These are phyloP conservation scores for Calameuta filiformis DNA, from an alignment of 2,888 invertebrate species.

Conservation along the genomic window DNA sequence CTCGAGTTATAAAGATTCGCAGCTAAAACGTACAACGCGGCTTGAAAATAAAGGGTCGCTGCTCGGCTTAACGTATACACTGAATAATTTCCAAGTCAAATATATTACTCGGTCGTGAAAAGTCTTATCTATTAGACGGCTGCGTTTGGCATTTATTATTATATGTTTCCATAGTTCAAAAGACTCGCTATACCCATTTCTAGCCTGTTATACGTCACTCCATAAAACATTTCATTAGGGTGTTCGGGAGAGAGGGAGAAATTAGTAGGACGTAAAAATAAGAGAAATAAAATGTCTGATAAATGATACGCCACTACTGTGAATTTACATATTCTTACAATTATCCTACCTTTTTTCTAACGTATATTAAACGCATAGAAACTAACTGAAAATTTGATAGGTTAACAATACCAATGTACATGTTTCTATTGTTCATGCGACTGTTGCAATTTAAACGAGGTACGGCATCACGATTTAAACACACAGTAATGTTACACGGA, in stretches of 20 bases:
- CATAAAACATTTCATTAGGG: neutral
- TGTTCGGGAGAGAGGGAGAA: conserved; percentile 2
- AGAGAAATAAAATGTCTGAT: conserved; percentile 11
- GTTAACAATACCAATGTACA: too few species aligned
- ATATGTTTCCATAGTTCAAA: neutral
- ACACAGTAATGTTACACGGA: too few species aligned
- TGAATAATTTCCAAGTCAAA: conserved; percentile 10
- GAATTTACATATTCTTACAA: neutral
- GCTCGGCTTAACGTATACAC: neutral
- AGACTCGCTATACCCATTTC: neutral
- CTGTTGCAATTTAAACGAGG: too few species aligned
- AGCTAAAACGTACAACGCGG: neutral
- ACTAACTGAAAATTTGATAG: neutral
- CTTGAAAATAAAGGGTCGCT: too few species aligned
- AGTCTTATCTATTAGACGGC: neutral
- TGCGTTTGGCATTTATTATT: neutral
- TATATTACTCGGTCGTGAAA: conserved; percentile 2
- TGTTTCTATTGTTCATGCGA: too few species aligned
- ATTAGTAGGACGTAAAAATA: conserved; percentile 9
- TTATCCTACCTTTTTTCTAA: neutral
- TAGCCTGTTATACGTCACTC: neutral
- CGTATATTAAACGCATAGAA: neutral
- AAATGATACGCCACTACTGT: neutral
- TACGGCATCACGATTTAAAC: too few species aligned
- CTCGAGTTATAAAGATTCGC: neutral